Base-by-base conservation (phyloP, 2,888 invertebrate genomes). In the Ommatoiulus sabulosus region DNA sequence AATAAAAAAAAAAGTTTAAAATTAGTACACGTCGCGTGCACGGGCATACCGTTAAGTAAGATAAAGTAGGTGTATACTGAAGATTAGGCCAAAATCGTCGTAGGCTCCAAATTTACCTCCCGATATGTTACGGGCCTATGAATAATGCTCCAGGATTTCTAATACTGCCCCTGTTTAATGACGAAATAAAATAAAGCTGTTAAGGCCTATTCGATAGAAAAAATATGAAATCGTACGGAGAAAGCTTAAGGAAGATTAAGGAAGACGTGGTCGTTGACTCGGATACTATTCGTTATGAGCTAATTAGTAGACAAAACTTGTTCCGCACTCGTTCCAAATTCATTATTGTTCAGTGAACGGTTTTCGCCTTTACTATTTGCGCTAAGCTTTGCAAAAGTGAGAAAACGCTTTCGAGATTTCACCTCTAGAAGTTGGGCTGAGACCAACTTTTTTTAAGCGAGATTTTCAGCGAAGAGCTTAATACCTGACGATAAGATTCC, bases 1-100 rank as follows among this genome's bases (percentile, higher is more conserved):
- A 80, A 80, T 80, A 80, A 80, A 80, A 80, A 80, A 35, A n/a
- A n/a, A n/a, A n/a, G n/a, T 80, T 80, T n/a, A n/a, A 80, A 80
- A 80, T 80, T 80, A 80, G 35, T 24, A 80, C 57, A 57, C 15
- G 3, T 15, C 5, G n/a, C 57, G n/a, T 57, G 57, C 72, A 24
- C 35, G 24, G 80, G 20, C 20, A 80, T 80, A 35, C 80, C 8
- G 80, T 80, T 80, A 80, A 80, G 57, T 17, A 57, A 57, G 80
- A 24, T 80, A 80, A 35, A 24, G 24, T 80, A 20, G 24, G 80
- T 10, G 35, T n/a, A n/a, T 80, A 35, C 12, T 3, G 24, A 80
- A 24, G 35, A 80, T 35, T 80, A 80, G 12, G 80, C 80, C 35
- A 20, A 12, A 35, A 80, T 35, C 35, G 35, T 24, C 35, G 80